Evolutionary conservation across 2,113 vertebrate genomes (phyloP).

Genomic region (Tyrannus savana): DNA sequence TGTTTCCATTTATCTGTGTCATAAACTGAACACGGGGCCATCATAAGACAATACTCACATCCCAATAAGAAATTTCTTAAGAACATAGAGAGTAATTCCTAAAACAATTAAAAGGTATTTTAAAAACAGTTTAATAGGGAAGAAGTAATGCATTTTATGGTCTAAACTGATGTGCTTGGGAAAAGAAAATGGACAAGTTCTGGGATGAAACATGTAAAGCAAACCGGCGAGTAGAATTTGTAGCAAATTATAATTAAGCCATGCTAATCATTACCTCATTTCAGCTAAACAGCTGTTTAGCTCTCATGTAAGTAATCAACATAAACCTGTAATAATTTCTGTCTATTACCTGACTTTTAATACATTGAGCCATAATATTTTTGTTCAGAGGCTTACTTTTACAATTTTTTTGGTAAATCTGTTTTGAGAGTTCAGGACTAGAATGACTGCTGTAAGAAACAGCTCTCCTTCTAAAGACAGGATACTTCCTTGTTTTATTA

Average conservation of each 20-base stretch:
- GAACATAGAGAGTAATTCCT: not conserved
- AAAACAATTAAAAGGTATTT: not conserved
- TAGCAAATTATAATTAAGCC: not conserved
- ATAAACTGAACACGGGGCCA: not conserved
- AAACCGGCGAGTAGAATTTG: not conserved
- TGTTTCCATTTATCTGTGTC: not conserved
- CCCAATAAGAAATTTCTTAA: not conserved
- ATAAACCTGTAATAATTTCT: not conserved
- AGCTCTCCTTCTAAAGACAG: not conserved
- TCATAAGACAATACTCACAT: not conserved
- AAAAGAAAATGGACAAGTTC: not conserved
- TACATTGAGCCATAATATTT: not conserved
- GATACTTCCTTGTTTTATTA: not conserved
- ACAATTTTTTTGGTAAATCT: not conserved
- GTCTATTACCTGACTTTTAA: not conserved
- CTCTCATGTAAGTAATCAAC: not conserved
- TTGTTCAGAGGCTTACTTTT: not conserved
- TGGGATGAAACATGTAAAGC: not conserved
- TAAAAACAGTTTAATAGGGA: not conserved
- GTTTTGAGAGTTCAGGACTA: not conserved
- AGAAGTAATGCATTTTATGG: not conserved
- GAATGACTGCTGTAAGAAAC: not conserved
- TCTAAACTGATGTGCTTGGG: not conserved
- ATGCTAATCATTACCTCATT: not conserved
- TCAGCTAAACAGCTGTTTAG: not conserved